phyloP scores from a whole-genome alignment of 2,888 invertebrate genomes.

The Eristalis tenax region DNA sequence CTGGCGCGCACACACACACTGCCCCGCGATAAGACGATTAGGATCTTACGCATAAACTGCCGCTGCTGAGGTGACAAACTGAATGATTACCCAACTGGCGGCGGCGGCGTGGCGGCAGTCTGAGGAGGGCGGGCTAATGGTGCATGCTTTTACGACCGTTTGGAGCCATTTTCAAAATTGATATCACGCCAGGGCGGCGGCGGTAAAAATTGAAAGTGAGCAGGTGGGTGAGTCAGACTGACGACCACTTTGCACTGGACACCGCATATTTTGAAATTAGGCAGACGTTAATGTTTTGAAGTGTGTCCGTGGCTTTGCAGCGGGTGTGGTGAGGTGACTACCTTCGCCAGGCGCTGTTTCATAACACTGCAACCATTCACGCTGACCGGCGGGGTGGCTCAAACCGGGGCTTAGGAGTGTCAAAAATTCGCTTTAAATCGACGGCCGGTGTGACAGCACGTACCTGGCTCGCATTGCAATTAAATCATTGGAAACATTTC shows the following conservation, averaged over 20 bases:
- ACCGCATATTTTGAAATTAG: constrained; percentile 53
- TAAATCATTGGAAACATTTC: background rate
- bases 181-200: constrained; percentile 18
- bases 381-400: background rate
- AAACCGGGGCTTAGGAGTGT: background rate
- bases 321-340: background rate
- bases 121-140: background rate
- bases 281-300: constrained; percentile 56
- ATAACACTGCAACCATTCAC: background rate
- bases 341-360: background rate
- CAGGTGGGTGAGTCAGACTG: background rate
- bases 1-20: constrained; percentile 18
- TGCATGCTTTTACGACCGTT: constrained; percentile 48
- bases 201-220: constrained; percentile 6
- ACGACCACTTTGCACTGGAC: background rate
- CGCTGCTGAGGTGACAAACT: constrained; percentile 65
- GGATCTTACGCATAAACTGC: constrained; percentile 55
- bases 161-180: constrained; percentile 59
- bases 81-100: constrained; percentile 37
- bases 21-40: constrained; percentile 54
- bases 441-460: background rate
- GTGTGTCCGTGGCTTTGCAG: constrained; percentile 13
- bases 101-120: background rate
- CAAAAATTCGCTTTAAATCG: background rate
- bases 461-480: background rate